These are phyloP conservation scores for Gastracanthus pulcherrimus DNA, from an alignment of 2,888 invertebrate species.

Conservation along the genomic window DNA sequence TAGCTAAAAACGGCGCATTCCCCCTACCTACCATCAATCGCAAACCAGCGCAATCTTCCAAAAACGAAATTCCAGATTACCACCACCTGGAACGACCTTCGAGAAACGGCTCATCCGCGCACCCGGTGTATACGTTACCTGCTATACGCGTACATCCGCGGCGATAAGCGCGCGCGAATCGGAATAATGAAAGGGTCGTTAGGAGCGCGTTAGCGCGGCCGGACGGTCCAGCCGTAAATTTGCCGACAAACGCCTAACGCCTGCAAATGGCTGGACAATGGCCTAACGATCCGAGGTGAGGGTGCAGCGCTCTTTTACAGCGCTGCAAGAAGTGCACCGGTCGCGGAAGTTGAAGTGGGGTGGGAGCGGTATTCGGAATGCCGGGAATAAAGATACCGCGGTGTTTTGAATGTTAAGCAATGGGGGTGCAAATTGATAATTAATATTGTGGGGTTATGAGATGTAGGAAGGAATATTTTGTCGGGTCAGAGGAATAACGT, in stretches of 20 bases:
- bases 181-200: slow-evolving; percentile 55
- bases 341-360: background rate
- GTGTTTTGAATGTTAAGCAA: too few relatives aligned
- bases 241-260: background rate
- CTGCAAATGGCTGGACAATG: slow-evolving; percentile 11
- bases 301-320: background rate
- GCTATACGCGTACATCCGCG: background rate
- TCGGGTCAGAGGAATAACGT: too few relatives aligned
- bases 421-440: too few relatives aligned
- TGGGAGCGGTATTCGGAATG: background rate
- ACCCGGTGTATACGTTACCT: too few relatives aligned
- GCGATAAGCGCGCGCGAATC: slow-evolving; percentile 33
- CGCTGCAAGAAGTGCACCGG: background rate
- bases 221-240: slow-evolving; percentile 43
- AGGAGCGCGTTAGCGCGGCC: slow-evolving; percentile 43
- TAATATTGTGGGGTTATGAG: too few relatives aligned
- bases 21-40: too few relatives aligned
- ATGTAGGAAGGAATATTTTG: too few relatives aligned
- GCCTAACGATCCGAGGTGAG: background rate
- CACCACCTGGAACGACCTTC: too few relatives aligned
- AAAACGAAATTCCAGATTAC: too few relatives aligned
- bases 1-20: too few relatives aligned
- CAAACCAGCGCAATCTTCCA: too few relatives aligned
- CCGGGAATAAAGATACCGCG: background rate
- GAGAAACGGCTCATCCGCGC: background rate